Evolutionary conservation across 2,797 vertebrate species (phyloP).

Genomic region (Borostomias antarcticus): DNA sequence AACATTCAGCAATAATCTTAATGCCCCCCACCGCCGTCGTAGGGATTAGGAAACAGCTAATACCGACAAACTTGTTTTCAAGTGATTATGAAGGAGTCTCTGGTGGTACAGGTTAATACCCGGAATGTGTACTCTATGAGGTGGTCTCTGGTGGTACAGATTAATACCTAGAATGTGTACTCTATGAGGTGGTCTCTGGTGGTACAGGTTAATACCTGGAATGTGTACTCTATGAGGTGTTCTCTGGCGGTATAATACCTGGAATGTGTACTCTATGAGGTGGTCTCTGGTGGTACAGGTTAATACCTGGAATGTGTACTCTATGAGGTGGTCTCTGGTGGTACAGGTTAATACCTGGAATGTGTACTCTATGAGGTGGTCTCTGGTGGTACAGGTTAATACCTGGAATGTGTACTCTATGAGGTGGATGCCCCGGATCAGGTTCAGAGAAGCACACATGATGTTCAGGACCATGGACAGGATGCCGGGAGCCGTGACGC

Average conservation of each 20-base stretch:
- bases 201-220: too few relatives aligned
- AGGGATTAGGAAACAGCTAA: not conserved
- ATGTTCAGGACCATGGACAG: constrained; percentile 94
- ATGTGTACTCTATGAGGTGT: too few relatives aligned
- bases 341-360: constrained; percentile 81
- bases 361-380: constrained; percentile 90
- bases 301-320: constrained; percentile 90
- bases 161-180: constrained; percentile 88
- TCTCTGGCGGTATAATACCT: not conserved
- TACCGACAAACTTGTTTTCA: not conserved
- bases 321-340: constrained; percentile 84
- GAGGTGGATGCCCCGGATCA: constrained; percentile 92
- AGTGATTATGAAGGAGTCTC: not conserved
- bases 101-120: constrained; percentile 69
- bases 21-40: too few relatives aligned
- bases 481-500: constrained; percentile 86
- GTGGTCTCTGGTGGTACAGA: constrained; percentile 65
- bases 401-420: constrained; percentile 93
- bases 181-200: constrained; percentile 92
- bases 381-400: constrained; percentile 27
- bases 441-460: constrained; percentile 92
- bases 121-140: constrained; percentile 90
- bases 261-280: not conserved
- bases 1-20: too few relatives aligned
- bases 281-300: not conserved